Evolutionary conservation across 2,888 invertebrate species (phyloP).

Genomic region (Muschampia plurimacula): DNA sequence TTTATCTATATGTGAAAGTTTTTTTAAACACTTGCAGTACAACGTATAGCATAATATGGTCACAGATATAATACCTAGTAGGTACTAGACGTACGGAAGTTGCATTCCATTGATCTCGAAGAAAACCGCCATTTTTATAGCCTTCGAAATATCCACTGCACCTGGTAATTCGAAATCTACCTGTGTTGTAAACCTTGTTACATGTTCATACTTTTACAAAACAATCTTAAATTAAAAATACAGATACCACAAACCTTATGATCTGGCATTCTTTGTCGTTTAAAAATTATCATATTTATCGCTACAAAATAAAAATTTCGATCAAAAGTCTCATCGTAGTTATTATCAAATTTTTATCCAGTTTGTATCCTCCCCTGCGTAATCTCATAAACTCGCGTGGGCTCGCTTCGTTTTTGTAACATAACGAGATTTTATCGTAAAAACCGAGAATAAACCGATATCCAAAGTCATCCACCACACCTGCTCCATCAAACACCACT

Average conservation of each 20-base stretch:
- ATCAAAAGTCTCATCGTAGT: constrained; percentile 24
- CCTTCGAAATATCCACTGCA: no score
- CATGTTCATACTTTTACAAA: no score
- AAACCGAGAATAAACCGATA: constrained; percentile 82
- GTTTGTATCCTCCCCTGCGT: constrained; percentile 44
- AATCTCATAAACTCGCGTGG: constrained; percentile 72
- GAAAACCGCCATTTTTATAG: no score
- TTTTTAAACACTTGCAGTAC: constrained; percentile 8
- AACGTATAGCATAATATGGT: no score
- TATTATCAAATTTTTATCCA: constrained; percentile 27
- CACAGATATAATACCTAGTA: no score
- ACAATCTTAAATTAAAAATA: neutral
- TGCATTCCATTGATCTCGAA: no score
- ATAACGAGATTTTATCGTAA: constrained; percentile 82
- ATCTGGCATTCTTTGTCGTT: constrained; percentile 9
- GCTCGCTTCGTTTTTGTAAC: constrained; percentile 67
- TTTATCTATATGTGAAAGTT: constrained; percentile 1
- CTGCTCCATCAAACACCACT: constrained; percentile 81
- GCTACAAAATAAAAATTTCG: constrained; percentile 19
- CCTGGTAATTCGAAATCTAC: no score
- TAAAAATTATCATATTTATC: constrained; percentile 3
- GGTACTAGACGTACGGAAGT: no score
- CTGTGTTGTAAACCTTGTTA: no score
- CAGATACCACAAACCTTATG: neutral
- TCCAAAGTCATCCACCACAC: constrained; percentile 63